These are phyloP conservation scores for Julus scanicus DNA, from an alignment of 2,888 invertebrate species.

Conservation along the genomic window DNA sequence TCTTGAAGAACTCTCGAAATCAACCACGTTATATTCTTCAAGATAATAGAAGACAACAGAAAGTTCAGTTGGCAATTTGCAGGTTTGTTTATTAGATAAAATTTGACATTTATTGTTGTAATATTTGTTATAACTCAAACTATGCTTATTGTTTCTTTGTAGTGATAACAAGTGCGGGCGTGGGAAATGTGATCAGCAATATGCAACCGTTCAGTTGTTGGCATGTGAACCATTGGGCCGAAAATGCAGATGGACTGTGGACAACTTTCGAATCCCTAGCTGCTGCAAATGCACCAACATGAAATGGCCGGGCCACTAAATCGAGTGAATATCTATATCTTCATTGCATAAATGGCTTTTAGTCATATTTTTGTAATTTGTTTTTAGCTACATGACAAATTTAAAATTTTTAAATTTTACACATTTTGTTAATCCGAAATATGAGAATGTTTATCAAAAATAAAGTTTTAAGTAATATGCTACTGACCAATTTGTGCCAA, in stretches of 20 bases:
- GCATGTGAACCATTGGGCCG: slow-evolving; percentile 44
- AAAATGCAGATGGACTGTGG: slow-evolving; percentile 8
- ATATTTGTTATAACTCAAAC: background rate
- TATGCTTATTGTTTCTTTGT: background rate
- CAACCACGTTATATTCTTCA: slow-evolving; percentile 55
- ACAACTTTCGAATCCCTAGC: slow-evolving; percentile 53
- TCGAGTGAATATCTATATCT: background rate
- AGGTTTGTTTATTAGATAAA: slow-evolving; percentile 25
- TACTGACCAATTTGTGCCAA: no score
- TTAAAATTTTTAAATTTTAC: no score
- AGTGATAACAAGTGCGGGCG: slow-evolving; percentile 51
- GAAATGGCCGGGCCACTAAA: background rate
- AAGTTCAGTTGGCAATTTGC: slow-evolving; percentile 53
- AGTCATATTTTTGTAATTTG: no score
- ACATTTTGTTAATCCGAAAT: no score
- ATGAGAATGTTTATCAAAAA: no score
- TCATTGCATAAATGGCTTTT: no score
- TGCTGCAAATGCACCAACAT: slow-evolving; percentile 54
- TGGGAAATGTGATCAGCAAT: slow-evolving; percentile 52
- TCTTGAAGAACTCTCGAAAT: slow-evolving; percentile 37
- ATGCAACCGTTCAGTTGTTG: slow-evolving; percentile 52
- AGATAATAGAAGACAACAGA: background rate
- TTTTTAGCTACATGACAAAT: no score
- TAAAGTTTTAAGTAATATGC: no score
- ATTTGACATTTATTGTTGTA: background rate